These are phyloP conservation scores for Potamilus streckersoni DNA, from an alignment of 1,140 invertebrate genomes.

Conservation along the genomic window DNA sequence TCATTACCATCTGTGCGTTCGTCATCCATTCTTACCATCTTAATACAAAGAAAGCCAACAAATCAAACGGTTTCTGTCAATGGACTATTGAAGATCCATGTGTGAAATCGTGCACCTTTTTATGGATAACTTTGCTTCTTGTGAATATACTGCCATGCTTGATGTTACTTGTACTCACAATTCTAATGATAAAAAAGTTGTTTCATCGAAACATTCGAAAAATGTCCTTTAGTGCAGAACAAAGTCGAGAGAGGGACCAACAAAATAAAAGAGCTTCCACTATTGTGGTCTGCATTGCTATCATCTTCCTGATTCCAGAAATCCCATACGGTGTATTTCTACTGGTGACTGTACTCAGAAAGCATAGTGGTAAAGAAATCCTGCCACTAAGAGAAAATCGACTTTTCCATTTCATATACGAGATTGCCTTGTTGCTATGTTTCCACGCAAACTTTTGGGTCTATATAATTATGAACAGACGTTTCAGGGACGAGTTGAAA, in stretches of 20 bases:
- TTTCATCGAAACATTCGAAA: background rate
- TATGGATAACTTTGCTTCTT: constrained; percentile 21
- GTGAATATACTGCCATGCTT: constrained; percentile 23
- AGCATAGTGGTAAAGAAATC: background rate
- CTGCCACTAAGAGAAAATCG: constrained; percentile 9
- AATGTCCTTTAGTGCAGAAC: too few relatives aligned
- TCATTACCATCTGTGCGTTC: constrained; percentile 4
- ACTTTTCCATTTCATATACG: constrained; percentile 7
- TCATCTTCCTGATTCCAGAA: constrained; percentile 23
- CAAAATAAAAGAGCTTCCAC: constrained; percentile 18
- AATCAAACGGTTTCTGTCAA: background rate
- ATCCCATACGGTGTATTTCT: constrained; percentile 18
- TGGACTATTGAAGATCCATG: constrained; percentile 14
- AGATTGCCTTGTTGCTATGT: constrained; percentile 15
- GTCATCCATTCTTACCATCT: constrained; percentile 27
- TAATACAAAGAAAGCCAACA: constrained; percentile 2
- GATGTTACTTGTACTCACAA: constrained; percentile 1
- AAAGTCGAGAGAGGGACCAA: background rate
- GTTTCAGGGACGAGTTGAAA: constrained; percentile 6
- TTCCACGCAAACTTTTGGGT: constrained; percentile 28
- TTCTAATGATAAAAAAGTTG: constrained; percentile 10
- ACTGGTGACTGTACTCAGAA: background rate
- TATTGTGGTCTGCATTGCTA: constrained; percentile 15
- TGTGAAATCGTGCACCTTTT: constrained; percentile 8
- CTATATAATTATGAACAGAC: constrained; percentile 17